Evolutionary conservation across 64 coral and sea anemone species (phyloP).

Genomic region (Hydrozoanthus tunicans): DNA sequence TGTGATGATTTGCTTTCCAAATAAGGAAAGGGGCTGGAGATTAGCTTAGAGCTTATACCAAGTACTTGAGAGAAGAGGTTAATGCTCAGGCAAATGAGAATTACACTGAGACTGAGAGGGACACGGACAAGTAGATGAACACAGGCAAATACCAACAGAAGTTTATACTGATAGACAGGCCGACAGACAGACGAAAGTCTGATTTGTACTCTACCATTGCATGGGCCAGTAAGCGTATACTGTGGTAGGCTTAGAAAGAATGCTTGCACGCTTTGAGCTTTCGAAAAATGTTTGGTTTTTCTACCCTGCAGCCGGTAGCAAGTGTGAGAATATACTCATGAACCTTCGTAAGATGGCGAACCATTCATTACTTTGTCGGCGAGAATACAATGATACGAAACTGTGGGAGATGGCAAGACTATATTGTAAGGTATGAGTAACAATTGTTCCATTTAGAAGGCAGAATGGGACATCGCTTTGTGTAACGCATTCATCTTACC

Average conservation of each 20-base stretch:
- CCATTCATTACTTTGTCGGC: slow-evolving; percentile 77
- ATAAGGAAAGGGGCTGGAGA: slow-evolving; percentile 7
- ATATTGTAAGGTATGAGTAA: slow-evolving; percentile 69
- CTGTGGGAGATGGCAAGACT: slow-evolving; percentile 84
- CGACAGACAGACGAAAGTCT: neutral
- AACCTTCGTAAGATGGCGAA: slow-evolving; percentile 88
- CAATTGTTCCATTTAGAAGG: neutral
- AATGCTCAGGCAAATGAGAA: too few relatives aligned
- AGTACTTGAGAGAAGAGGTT: neutral
- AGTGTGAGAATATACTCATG: slow-evolving; percentile 69
- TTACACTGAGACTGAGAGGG: too few relatives aligned
- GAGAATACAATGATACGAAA: slow-evolving; percentile 64
- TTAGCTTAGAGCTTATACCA: neutral
- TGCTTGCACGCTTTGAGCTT: neutral
- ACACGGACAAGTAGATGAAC: too few relatives aligned
- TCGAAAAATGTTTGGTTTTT: neutral
- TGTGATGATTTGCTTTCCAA: slow-evolving; percentile 55
- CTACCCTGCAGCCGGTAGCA: slow-evolving; percentile 22
- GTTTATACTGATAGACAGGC: neutral
- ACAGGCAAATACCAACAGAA: neutral
- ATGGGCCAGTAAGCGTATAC: too few relatives aligned
- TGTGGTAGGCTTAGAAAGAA: too few relatives aligned
- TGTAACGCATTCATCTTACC: neutral
- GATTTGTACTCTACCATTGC: too few relatives aligned
- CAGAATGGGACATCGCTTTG: neutral